These are phyloP conservation scores for Dasysyrphus tricinctus DNA, from an alignment of 2,888 invertebrate species.

Conservation along the genomic window DNA sequence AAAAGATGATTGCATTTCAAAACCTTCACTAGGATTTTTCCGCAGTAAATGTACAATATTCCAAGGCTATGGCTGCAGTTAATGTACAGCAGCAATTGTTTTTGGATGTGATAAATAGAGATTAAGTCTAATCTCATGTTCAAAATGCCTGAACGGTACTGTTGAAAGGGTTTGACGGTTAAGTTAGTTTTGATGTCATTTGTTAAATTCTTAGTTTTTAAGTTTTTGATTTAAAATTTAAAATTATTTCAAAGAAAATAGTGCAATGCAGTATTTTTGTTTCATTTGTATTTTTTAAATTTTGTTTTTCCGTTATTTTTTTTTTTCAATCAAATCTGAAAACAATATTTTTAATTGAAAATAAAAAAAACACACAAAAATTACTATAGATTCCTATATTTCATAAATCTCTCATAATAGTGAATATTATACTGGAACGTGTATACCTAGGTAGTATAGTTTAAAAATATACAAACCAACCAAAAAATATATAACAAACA, in stretches of 20 bases:
- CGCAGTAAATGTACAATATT: too few species aligned
- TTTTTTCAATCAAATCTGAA: conserved; percentile 23
- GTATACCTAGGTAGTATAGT: conserved; percentile 4
- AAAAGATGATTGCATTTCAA: too few species aligned
- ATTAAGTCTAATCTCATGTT: too few species aligned
- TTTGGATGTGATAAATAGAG: too few species aligned
- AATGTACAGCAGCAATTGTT: too few species aligned
- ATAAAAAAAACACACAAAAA: conserved; percentile 10
- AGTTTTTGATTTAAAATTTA: too few species aligned
- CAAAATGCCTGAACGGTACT: too few species aligned
- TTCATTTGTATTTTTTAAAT: neutral
- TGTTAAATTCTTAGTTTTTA: too few species aligned
- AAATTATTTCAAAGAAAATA: neutral
- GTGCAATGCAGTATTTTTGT: neutral
- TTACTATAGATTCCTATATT: neutral
- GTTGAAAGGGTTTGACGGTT: too few species aligned
- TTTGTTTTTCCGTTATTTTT: neutral
- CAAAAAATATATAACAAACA: neutral
- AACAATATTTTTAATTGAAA: conserved; percentile 34
- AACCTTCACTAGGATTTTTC: too few species aligned
- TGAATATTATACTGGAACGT: conserved; percentile 1
- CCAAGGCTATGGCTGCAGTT: too few species aligned
- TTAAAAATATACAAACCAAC: conserved; percentile 2
- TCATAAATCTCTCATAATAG: conserved; percentile 37
- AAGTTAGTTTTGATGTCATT: too few species aligned